Evolutionary conservation across 2,888 invertebrate species (phyloP), one percentile per base, ranked within the genome.

Genomic region (Anticlea derivata): DNA sequence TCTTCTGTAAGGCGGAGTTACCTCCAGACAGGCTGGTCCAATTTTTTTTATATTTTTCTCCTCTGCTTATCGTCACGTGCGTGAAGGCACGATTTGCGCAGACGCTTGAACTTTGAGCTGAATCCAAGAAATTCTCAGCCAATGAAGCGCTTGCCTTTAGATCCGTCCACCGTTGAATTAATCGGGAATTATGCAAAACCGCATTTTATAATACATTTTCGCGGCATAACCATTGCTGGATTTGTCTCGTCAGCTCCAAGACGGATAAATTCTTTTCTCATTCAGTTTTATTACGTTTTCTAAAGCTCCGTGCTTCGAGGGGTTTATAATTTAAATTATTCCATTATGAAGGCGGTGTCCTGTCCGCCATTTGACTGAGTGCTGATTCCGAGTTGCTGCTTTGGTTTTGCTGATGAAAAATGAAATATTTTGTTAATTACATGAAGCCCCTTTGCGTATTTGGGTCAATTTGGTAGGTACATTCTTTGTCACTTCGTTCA

Each of bases 301-400:
- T 55, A 62, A 70, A 67, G 69, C 73, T 63, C 63, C 60, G 67
- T 68, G 73, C 66, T 75, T 68, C 63, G 64, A 66, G 73, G 51
- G 81, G 77, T 72, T 79, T 79, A 77, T 78, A 78, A 78, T 78
- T 81, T 74, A 80, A 82, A 80, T 82, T 80, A 81, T 80, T 80
- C 73, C 75, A 80, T 80, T 78, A 78, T 68, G 69, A 66, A 69
- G 70, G 69, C 68, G 67, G 63, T 68, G 48, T 52, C 37, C 38
- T 56, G 48, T 33, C 45, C 20, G 27, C 46, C 40, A 50, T 58
- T 46, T 58, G 55, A 58, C 49, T 54, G 46, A 60, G 54, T 54
- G 48, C 54, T 52, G 55, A 52, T 31, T 33, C 26, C 22, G 11
- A 24, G 7, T 38, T 39, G 20, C 13, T 26, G 5, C 48, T 48